Conservation (phyloP, 2,888 invertebrate genomes). For the Megaustenia siamemsis region DNA sequence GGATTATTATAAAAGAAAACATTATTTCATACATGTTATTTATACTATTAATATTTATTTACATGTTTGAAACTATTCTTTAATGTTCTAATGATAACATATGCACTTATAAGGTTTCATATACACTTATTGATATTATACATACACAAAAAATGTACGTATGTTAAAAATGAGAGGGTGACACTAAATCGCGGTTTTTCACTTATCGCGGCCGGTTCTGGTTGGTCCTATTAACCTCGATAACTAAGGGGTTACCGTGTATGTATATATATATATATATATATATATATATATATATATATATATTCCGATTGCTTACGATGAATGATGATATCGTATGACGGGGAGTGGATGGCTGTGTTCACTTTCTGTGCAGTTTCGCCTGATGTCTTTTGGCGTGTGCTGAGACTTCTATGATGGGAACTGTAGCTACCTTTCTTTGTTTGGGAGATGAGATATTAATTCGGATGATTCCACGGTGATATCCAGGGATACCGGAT, state of each 20-base stretch:
- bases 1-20: not conserved
- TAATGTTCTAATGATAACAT: not conserved
- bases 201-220: too few relatives aligned
- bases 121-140: not conserved
- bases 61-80: not conserved
- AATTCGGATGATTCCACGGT: not conserved
- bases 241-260: not conserved
- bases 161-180: not conserved
- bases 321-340: not conserved
- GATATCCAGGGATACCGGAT: not conserved
- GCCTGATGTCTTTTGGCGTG: not conserved
- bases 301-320: not conserved
- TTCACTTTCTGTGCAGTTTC: too few relatives aligned
- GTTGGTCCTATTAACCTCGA: not conserved
- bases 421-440: not conserved
- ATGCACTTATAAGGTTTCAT: not conserved
- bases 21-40: not conserved
- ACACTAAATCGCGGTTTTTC: not conserved
- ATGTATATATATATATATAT: not conserved
- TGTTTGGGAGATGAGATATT: not conserved
- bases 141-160: too few relatives aligned
- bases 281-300: not conserved
- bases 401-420: not conserved
- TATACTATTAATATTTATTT: not conserved
- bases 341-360: too few relatives aligned